Evolutionary conservation across 2,888 invertebrate species (phyloP).

Genomic region (Leptopilina syphax): DNA sequence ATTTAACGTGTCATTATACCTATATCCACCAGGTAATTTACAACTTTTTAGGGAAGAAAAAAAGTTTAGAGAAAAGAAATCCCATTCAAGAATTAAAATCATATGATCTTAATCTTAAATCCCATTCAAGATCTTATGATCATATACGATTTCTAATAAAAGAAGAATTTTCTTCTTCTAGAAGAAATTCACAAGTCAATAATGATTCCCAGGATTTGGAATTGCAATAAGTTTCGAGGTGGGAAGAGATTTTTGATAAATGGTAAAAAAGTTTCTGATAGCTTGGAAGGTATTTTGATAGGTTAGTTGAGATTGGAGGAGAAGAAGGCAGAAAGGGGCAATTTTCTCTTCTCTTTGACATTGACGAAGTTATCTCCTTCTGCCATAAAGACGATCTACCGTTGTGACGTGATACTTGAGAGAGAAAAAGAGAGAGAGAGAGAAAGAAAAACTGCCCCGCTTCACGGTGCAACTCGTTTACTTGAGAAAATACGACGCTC

Average conservation of each 20-base stretch:
- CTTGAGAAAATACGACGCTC: conserved; percentile 50
- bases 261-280: conserved; percentile 17
- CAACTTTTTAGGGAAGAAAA: background rate
- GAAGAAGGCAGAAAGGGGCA: conserved; percentile 23
- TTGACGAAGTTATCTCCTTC: conserved; percentile 50
- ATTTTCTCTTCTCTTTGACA: conserved; percentile 40
- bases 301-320: conserved; percentile 22
- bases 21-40: conserved; percentile 18
- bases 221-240: background rate
- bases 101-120: no score
- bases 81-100: no score
- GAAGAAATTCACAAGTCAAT: no score
- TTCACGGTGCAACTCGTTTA: conserved; percentile 49
- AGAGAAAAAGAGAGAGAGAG: background rate
- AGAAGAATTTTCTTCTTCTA: no score
- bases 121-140: no score
- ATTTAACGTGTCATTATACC: conserved; percentile 28
- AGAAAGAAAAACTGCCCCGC: conserved; percentile 54
- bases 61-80: background rate
- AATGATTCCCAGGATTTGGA: no score
- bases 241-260: conserved; percentile 18
- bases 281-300: conserved; percentile 10
- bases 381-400: conserved; percentile 56
- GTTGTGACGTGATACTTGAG: conserved; percentile 48
- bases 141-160: no score